Base-by-base conservation (phyloP, 1,140 invertebrate species). In the Arion vulgaris region DNA sequence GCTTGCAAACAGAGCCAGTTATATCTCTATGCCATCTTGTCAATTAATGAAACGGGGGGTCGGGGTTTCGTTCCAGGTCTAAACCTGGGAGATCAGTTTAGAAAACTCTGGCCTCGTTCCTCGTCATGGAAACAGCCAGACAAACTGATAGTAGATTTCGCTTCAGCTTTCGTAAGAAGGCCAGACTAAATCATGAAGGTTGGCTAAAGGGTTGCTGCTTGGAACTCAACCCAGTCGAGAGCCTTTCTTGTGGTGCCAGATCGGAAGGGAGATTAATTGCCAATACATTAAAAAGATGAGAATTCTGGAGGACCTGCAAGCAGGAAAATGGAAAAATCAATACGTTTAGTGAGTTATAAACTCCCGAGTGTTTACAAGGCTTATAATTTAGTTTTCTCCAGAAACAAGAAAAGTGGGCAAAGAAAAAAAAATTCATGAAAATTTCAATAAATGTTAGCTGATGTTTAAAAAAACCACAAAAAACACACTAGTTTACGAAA, bases 271-370 rank as follows among this genome's bases (percentile, higher is more conserved):
- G 76, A 78, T 78, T 62, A 78, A 78, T 78, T 41, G 76, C n/a
- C 51, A 68, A 66, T 78, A 78, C 51, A 62, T 78, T 78, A 78
- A 78, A 78, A 77, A 66, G 76, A 78, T 78, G 62, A 68, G 76
- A 68, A 78, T 41, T 66, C 76, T 38, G 51, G n/a, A 62, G 76
- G 53, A 78, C 4, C 76, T 9, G 4, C 34, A 9, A 34, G 34
- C 0, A 5, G 26, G 51, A 36, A 78, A 78, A 78, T 78, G 76
- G 76, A 78, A 78, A 78, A 78, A 78, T 78, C 76, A 39, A 78
- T 78, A 39, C 51, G 28, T 36, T 78, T 78, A 78, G 76, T 78
- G 76, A 78, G 76, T 78, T 78, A 62, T 66, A 57, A 78, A 66
- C 76, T 62, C 32, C 28, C 38, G 4, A 26, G 76, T 62, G 57